These are phyloP conservation scores for Eristalis intricaria DNA, from an alignment of 2,888 invertebrate genomes.

Conservation along the genomic window DNA sequence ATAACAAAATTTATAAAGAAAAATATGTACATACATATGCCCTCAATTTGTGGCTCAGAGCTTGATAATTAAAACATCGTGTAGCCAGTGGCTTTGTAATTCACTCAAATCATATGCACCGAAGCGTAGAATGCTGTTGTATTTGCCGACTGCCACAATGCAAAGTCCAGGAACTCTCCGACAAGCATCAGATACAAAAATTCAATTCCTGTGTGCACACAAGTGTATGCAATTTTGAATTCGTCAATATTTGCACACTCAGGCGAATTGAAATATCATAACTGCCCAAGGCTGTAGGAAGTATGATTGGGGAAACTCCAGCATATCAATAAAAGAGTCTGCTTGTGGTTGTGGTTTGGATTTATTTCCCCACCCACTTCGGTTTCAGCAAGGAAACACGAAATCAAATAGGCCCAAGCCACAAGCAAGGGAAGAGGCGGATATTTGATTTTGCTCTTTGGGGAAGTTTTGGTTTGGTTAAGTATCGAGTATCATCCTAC, in stretches of 20 bases:
- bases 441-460: neutral
- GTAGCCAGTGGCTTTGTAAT: neutral
- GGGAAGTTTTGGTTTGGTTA: neutral
- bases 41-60: neutral
- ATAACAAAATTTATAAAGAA: no score
- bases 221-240: neutral
- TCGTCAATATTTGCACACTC: slow-evolving; percentile 1
- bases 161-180: neutral
- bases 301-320: neutral
- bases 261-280: neutral
- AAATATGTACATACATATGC: no score
- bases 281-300: neutral
- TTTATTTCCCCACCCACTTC: neutral
- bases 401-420: neutral
- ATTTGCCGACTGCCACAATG: neutral
- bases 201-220: neutral
- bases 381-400: neutral
- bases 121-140: neutral
- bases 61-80: neutral
- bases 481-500: neutral
- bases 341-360: neutral
- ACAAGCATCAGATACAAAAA: neutral
- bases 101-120: neutral
- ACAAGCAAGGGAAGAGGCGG: neutral
- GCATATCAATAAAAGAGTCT: neutral